These are phyloP conservation scores for Hydra vulgaris DNA, from an alignment of 30 jellyfish, hydroid and myxozoan species.

Conservation along the genomic window DNA sequence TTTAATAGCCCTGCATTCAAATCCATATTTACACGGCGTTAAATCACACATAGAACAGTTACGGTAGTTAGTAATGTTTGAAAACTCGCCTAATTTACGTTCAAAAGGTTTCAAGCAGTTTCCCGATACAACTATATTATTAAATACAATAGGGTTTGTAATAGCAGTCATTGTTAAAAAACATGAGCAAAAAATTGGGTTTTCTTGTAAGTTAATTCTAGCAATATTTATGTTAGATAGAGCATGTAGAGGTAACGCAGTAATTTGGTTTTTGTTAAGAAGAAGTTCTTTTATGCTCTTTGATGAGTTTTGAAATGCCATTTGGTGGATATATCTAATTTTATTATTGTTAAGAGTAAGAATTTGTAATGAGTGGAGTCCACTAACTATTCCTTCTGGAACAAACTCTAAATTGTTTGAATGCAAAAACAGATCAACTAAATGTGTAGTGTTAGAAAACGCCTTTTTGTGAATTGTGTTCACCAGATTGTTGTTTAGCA, in stretches of 20 bases:
- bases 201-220: background rate
- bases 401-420: background rate
- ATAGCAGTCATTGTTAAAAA: background rate
- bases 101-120: background rate
- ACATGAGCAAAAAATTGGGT: background rate
- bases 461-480: constrained; percentile 10
- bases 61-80: background rate
- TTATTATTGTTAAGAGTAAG: background rate
- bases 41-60: background rate
- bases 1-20: background rate
- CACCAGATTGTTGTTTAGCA: constrained; percentile 13
- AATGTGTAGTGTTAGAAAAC: background rate
- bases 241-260: background rate
- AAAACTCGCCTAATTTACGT: background rate
- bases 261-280: background rate
- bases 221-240: background rate
- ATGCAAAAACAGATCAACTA: constrained; percentile 8
- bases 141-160: background rate
- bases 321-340: background rate
- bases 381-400: background rate
- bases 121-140: background rate
- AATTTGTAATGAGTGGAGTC: background rate
- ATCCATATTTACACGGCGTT: background rate
- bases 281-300: background rate
- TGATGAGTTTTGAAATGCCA: background rate